Evolutionary conservation across 2,113 vertebrate genomes (phyloP).

Genomic region (Oostethus manadensis): DNA sequence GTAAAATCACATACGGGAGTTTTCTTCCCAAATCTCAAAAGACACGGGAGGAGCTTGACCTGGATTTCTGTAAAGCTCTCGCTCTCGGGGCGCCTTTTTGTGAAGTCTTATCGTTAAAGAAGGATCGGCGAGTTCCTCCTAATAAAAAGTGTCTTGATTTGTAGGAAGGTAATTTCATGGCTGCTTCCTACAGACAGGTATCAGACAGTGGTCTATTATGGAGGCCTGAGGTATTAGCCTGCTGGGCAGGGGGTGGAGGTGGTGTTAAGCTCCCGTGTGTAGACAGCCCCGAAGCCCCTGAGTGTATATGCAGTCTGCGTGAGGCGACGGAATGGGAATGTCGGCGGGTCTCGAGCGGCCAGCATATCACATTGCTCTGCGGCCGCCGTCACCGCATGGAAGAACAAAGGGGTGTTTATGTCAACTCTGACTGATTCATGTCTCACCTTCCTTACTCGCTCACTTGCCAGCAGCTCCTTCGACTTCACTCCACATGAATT

Average conservation of each 20-base stretch:
- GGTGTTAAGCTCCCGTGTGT: constrained; percentile 44
- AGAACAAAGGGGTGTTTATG: constrained; percentile 73
- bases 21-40: constrained; percentile 34
- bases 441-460: constrained; percentile 40
- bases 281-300: constrained; percentile 12
- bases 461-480: constrained; percentile 26
- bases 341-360: constrained; percentile 4
- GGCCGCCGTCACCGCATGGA: constrained; percentile 56
- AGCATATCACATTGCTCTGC: constrained; percentile 56
- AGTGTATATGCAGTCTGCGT: constrained; percentile 34
- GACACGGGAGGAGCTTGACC: constrained; percentile 46
- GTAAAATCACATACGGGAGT: constrained; percentile 47
- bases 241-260: constrained; percentile 43
- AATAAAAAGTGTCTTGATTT: constrained; percentile 54
- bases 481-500: constrained; percentile 32
- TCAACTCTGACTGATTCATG: constrained; percentile 68
- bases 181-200: constrained; percentile 63
- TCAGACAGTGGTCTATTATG: constrained; percentile 63
- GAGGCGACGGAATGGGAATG: constrained; percentile 23
- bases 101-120: constrained; percentile 48
- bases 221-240: constrained; percentile 50
- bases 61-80: constrained; percentile 57
- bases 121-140: constrained; percentile 50
- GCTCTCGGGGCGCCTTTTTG: constrained; percentile 41
- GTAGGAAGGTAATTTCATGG: constrained; percentile 65